Conservation (phyloP, 2,113 vertebrate species). For the Gyps fulvus region DNA sequence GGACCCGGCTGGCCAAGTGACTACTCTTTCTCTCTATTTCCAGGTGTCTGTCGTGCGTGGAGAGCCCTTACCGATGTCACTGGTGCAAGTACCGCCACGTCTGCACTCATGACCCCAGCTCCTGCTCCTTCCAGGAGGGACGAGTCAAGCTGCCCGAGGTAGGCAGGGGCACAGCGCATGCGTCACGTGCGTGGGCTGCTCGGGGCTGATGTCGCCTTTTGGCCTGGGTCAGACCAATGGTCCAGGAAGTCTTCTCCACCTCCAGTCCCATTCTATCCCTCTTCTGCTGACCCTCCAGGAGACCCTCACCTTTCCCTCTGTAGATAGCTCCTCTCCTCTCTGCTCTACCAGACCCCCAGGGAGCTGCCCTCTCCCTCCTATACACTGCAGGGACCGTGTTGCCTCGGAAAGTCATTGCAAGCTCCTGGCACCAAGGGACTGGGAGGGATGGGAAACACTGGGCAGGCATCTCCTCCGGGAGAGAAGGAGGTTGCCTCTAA, state of each 20-base stretch:
- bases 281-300: background rate
- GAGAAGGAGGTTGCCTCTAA: background rate
- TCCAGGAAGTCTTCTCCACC: background rate
- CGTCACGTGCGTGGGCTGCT: accelerated
- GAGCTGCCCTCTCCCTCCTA: background rate
- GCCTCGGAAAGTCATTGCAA: background rate
- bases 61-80: constrained; percentile 94
- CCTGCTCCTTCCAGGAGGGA: constrained; percentile 96
- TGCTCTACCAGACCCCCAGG: background rate
- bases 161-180: background rate
- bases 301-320: background rate
- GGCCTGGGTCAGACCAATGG: background rate
- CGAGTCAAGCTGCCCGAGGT: constrained; percentile 93
- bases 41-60: constrained; percentile 94
- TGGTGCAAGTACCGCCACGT: constrained; percentile 98
- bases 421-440: background rate
- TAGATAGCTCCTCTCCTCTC: background rate
- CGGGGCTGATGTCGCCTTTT: background rate
- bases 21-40: background rate
- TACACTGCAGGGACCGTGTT: background rate
- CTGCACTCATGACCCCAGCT: constrained; percentile 93
- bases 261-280: background rate
- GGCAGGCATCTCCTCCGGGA: background rate
- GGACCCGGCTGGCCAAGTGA: background rate
- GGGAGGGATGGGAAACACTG: background rate